These are phyloP conservation scores for Cryptocephalus moraei DNA, from an alignment of 2,888 invertebrate species.

Conservation along the genomic window DNA sequence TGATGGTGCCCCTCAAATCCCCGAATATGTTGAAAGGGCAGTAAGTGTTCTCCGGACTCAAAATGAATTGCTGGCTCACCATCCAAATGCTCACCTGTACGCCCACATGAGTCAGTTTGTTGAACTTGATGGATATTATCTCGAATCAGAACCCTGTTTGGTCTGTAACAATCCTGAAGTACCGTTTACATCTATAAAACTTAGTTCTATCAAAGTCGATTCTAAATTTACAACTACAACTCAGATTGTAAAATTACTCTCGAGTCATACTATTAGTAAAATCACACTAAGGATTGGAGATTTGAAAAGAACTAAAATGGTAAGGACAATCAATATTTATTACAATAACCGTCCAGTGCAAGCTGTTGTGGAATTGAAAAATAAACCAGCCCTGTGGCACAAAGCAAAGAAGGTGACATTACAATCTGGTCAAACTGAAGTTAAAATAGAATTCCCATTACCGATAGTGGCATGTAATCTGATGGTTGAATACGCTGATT, in stretches of 20 bases:
- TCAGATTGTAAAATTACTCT: slow-evolving; percentile 92
- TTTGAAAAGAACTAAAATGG: slow-evolving; percentile 95
- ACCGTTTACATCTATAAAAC: slow-evolving; percentile 79
- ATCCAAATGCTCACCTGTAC: slow-evolving; percentile 91
- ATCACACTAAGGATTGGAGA: slow-evolving; percentile 90
- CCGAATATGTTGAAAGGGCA: slow-evolving; percentile 75
- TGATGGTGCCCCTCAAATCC: slow-evolving; percentile 38
- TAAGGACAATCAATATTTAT: slow-evolving; percentile 88
- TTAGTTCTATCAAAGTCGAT: slow-evolving; percentile 89
- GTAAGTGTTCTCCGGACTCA: slow-evolving; percentile 79
- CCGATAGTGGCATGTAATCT: slow-evolving; percentile 96
- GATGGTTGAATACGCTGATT: slow-evolving; percentile 97
- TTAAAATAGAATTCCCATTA: slow-evolving; percentile 92
- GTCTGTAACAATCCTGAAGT: slow-evolving; percentile 98
- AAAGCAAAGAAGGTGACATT: slow-evolving; percentile 88
- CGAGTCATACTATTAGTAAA: slow-evolving; percentile 91
- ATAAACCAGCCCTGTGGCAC: slow-evolving; percentile 93
- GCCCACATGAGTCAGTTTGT: slow-evolving; percentile 88
- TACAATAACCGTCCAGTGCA: slow-evolving; percentile 95
- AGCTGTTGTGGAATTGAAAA: slow-evolving; percentile 94
- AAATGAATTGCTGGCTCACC: slow-evolving; percentile 78
- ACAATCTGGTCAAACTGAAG: slow-evolving; percentile 86
- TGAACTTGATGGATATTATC: slow-evolving; percentile 89
- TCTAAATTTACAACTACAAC: slow-evolving; percentile 97
- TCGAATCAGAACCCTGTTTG: slow-evolving; percentile 94